Percentiles rank a stretch among this genome's conserved stretches.
These are phyloP conservation scores for Acrocephalus kingi DNA, from an alignment of 2,113 vertebrate genomes.

Conservation along the genomic window DNA sequence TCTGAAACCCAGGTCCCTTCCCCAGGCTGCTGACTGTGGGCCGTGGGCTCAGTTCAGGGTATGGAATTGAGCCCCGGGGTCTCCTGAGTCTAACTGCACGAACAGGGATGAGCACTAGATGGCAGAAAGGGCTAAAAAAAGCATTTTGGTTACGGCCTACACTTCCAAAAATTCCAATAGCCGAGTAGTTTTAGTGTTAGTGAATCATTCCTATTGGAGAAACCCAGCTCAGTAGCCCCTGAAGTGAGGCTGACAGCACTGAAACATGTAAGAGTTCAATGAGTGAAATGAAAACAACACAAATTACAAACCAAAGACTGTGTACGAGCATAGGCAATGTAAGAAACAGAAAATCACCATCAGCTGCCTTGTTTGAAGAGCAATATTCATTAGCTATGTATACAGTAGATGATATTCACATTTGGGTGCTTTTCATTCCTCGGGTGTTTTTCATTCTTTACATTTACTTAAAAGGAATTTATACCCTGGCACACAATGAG, in stretches of 20 bases:
- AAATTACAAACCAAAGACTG: neutral
- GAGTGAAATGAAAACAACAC: neutral
- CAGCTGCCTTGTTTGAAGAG: neutral
- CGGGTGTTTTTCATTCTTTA: neutral
- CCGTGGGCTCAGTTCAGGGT: neutral
- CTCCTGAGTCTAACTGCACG: neutral
- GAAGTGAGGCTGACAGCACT: neutral
- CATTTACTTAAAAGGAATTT: neutral
- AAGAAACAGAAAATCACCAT: neutral
- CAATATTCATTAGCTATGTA: neutral
- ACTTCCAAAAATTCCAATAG: neutral
- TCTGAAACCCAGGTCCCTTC: neutral
- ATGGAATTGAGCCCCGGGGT: accelerated
- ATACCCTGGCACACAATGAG: neutral
- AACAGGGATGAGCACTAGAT: neutral
- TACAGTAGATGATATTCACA: neutral
- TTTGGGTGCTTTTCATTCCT: neutral
- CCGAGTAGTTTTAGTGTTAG: neutral
- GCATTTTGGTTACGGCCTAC: accelerated
- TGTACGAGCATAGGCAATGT: accelerated
- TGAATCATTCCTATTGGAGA: neutral
- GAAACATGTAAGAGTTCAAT: neutral
- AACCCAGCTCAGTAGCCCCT: neutral
- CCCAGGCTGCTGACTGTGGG: neutral
- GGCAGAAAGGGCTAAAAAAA: neutral